phyloP scores from a whole-genome alignment of 2,113 vertebrate species.

The Herpailurus yagouaroundi region DNA sequence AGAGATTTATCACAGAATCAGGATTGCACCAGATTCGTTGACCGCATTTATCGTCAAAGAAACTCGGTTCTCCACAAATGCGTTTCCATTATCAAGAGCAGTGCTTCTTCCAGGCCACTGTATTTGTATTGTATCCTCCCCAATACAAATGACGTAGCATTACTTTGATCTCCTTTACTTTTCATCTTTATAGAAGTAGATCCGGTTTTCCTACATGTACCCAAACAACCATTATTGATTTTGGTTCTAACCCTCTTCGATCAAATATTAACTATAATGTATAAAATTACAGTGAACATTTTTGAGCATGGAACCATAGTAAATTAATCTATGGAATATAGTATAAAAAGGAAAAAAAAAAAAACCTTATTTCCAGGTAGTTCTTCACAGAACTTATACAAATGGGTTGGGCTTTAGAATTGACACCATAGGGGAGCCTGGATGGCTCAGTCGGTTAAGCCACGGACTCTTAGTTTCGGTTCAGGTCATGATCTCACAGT shows the following conservation, averaged over 20 bases:
- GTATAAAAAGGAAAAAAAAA: background rate
- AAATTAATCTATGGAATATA: background rate
- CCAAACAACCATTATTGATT: background rate
- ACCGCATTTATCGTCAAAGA: background rate
- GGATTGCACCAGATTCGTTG: background rate
- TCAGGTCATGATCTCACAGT: no score
- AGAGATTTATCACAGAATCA: background rate
- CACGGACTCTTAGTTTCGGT: no score
- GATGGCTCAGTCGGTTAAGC: no score
- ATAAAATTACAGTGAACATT: background rate
- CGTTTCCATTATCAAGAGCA: background rate
- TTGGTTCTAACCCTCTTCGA: background rate
- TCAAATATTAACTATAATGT: background rate
- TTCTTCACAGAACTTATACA: background rate
- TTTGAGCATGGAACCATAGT: background rate
- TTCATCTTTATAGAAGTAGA: background rate
- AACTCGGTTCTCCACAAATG: background rate
- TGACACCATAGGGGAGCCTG: background rate
- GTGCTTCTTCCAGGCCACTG: accelerated
- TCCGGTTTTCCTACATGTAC: background rate
- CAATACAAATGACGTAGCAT: accelerated
- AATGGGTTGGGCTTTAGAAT: background rate
- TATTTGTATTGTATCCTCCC: no score
- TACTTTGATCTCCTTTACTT: background rate
- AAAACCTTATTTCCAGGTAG: background rate